Percentiles rank a stretch among this genome's conserved stretches.
phyloP scores from a whole-genome alignment of 1,140 invertebrate genomes.

The Chrysoperla carnea region DNA sequence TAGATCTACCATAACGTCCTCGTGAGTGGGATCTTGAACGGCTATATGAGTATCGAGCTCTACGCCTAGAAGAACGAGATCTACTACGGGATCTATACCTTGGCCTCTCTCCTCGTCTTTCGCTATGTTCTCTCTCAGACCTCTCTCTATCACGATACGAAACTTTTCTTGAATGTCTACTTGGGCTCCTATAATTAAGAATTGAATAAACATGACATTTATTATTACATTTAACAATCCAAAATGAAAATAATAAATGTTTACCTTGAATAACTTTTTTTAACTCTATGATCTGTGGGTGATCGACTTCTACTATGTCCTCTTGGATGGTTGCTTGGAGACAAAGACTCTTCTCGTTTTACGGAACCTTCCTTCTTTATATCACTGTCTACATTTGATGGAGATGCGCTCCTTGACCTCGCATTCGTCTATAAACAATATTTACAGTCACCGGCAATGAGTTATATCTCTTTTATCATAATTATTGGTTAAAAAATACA shows the following conservation, averaged over 20 bases:
- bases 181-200: conserved; percentile 15
- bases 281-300: conserved; percentile 8
- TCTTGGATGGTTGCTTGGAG: neutral
- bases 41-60: conserved; percentile 27
- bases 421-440: conserved; percentile 5
- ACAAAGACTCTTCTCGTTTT: neutral
- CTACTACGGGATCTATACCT: conserved; percentile 23
- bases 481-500: conserved; percentile 4
- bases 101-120: conserved; percentile 7
- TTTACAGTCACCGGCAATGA: neutral
- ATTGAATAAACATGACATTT: neutral
- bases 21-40: conserved; percentile 29
- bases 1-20: conserved; percentile 23
- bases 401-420: too few relatives aligned
- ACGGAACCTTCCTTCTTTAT: too few relatives aligned
- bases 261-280: conserved; percentile 18
- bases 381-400: too few relatives aligned
- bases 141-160: conserved; percentile 1
- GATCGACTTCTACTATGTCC: conserved; percentile 9
- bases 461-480: neutral
- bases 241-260: neutral
- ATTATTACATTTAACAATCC: neutral
- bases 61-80: conserved; percentile 24
- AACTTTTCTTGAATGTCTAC: conserved; percentile 14
- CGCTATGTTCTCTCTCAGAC: conserved; percentile 11